phyloP scores from a whole-genome alignment of 2,888 invertebrate species.

The Rotaria sp. region DNA sequence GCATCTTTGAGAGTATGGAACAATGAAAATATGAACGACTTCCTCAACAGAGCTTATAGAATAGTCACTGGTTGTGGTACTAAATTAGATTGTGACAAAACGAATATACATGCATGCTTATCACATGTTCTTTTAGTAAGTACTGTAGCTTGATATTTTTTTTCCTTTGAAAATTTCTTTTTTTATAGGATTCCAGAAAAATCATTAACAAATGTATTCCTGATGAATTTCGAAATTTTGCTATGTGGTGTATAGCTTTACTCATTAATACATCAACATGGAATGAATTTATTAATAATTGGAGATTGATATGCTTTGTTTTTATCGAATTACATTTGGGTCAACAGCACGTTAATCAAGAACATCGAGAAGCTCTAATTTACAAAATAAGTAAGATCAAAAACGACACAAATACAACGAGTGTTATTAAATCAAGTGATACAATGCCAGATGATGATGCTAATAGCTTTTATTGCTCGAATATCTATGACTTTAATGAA shows the following conservation, averaged over 20 bases:
- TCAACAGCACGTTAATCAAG: neutral
- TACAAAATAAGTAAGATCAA: neutral
- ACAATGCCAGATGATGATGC: neutral
- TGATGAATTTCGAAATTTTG: neutral
- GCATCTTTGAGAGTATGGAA: neutral
- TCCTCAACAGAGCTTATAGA: neutral
- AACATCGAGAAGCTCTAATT: neutral
- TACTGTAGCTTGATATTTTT: neutral
- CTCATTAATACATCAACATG: neutral
- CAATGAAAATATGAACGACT: neutral
- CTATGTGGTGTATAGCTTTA: neutral
- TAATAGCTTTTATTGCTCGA: neutral
- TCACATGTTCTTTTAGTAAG: neutral
- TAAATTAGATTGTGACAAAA: neutral
- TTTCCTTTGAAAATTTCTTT: neutral
- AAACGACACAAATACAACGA: neutral
- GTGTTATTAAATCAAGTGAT: neutral
- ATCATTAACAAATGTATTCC: neutral
- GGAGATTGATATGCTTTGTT: neutral
- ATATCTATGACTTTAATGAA: neutral
- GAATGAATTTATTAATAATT: neutral
- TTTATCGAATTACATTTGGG: neutral
- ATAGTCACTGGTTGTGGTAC: neutral
- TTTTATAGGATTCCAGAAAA: neutral
- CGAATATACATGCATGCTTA: neutral